Base-by-base conservation (phyloP, 2,113 vertebrate genomes). In the Ophiodon elongatus region DNA sequence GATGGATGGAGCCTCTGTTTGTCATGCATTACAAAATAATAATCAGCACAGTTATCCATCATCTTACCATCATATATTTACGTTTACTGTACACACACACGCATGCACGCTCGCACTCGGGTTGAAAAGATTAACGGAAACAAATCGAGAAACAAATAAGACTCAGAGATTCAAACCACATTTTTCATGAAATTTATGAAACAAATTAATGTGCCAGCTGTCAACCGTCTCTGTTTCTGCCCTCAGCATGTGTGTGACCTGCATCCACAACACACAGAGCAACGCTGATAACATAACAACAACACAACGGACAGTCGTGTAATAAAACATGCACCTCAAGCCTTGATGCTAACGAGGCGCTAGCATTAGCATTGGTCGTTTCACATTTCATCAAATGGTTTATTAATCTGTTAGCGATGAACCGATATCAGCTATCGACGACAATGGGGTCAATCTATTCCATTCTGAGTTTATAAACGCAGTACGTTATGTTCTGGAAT, bases 1-100 rank as follows among this genome's bases (percentile, higher is more conserved):
- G 77, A 89, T 41, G 73, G 41, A 73, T 68, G 82, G 59, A 83
- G 85, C 84, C 86, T 68, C 52, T 84, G 65, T 0, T 41, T 76
- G 75, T 69, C 41, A 70, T 72, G 80, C 60, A 29, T 79, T 56
- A 64, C 45, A 75, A 69, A 83, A 71, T 86, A 83, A 79, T 82
- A 65, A 87, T 76, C 69, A 25, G 71, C 14, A 8, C 70, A 67
- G 66, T 52, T 79, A 41, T 60, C 41, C 4, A 10, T 72, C 35
- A 31, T 41, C 7, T 41, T 45, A 37, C 7, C 35, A 6, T 37
- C 11, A 5, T 41, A 4, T 45, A 45, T 45, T 45, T 45, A 45
- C 47, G 7, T 50, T 50, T 21, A 50, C 21, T 21, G 35, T 6
- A 19, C 45, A 54, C 52, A 54, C 23, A 9, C 52, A 8, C 17